Evolutionary conservation across 1,140 invertebrate species (phyloP).

Genomic region (Steinernema khuongi): DNA sequence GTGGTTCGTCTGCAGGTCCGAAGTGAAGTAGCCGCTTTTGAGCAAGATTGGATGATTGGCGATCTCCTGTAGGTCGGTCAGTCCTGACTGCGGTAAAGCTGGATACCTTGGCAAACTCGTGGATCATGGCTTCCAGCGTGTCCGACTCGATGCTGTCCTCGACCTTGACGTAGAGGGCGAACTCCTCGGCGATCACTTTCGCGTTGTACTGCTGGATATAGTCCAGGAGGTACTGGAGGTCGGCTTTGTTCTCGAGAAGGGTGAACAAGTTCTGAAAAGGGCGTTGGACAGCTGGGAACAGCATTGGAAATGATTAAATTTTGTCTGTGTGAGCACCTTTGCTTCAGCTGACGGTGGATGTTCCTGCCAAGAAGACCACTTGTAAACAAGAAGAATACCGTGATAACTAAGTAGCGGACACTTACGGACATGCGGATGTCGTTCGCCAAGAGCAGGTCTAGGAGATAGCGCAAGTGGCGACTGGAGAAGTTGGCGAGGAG

Average conservation of each 20-base stretch:
- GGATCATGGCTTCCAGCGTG: neutral
- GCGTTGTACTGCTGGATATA: neutral
- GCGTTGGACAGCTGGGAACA: too few species aligned
- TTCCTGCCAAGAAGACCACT: too few species aligned
- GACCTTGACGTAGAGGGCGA: neutral
- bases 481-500: neutral
- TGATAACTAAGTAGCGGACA: neutral
- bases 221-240: conserved; percentile 2
- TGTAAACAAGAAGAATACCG: neutral
- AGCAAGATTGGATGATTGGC: neutral
- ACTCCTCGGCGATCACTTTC: neutral
- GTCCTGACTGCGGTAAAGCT: neutral
- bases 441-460: neutral
- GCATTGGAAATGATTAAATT: too few species aligned
- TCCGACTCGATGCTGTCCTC: neutral
- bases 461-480: neutral
- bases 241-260: neutral
- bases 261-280: conserved; percentile 1
- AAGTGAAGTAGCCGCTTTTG: neutral
- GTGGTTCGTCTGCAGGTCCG: neutral
- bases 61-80: neutral
- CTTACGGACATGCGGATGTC: neutral
- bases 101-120: neutral
- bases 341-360: too few species aligned
- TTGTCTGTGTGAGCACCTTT: too few species aligned